These are phyloP conservation scores for Callionymus lyra DNA, from an alignment of 2,113 vertebrate genomes.

Conservation along the genomic window DNA sequence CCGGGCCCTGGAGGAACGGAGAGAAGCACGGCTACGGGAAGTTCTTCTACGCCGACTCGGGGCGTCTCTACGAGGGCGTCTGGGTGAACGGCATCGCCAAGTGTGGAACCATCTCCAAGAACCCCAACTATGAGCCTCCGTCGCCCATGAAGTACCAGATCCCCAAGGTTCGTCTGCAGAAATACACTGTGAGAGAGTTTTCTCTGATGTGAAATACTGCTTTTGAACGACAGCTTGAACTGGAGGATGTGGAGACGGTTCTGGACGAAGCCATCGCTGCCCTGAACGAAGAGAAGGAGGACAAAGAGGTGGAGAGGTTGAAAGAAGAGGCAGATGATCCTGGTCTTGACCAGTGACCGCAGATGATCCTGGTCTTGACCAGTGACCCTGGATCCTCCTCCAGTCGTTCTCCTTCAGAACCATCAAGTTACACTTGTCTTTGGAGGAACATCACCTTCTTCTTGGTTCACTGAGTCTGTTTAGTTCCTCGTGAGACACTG, in stretches of 20 bases:
- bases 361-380: no score
- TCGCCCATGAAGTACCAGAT: conserved; percentile 69
- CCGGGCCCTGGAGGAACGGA: conserved; percentile 80
- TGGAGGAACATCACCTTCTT: no score
- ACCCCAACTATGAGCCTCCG: conserved; percentile 60
- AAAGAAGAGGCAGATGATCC: neutral
- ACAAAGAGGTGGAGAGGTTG: no score
- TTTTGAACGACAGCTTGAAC: conserved; percentile 58
- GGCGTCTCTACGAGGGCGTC: conserved; percentile 78
- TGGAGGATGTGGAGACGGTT: conserved; percentile 62
- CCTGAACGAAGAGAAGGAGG: no score
- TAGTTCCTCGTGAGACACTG: no score
- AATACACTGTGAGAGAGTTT: neutral
- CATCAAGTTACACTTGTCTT: no score
- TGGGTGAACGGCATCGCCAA: conserved; percentile 78
- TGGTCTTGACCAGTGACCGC: no score
- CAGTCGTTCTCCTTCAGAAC: no score
- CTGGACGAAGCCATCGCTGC: conserved; percentile 28
- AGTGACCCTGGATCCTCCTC: no score
- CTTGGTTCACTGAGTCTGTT: no score
- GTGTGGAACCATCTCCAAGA: conserved; percentile 78
- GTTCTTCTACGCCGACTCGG: conserved; percentile 72
- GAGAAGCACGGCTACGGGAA: conserved; percentile 76
- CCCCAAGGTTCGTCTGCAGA: conserved; percentile 70
- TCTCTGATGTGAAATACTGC: no score